Percentiles rank a stretch among this genome's conserved stretches.
phyloP scores from a whole-genome alignment of 2,113 vertebrate genomes.

The Poecilia latipinna region DNA sequence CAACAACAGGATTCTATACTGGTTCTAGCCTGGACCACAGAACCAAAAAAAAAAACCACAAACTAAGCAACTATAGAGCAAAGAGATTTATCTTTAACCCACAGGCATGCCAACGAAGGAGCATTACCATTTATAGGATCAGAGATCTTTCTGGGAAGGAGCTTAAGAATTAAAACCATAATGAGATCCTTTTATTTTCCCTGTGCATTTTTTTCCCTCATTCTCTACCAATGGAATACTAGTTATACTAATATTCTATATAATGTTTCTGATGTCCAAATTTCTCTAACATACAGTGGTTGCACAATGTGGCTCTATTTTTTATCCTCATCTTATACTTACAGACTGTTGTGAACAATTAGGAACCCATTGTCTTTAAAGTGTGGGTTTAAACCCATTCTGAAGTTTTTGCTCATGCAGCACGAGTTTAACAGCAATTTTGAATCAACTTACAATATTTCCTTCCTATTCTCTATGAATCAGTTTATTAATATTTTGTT shows the following conservation, averaged over 20 bases:
- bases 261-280: not conserved
- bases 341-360: too few relatives aligned
- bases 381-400: too few relatives aligned
- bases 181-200: too few relatives aligned
- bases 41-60: constrained; percentile 6
- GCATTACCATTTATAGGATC: constrained; percentile 3
- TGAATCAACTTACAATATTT: too few relatives aligned
- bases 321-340: too few relatives aligned
- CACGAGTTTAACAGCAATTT: too few relatives aligned
- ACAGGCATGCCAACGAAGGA: constrained; percentile 24
- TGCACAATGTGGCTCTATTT: not conserved
- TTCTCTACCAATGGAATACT: not conserved
- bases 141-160: constrained; percentile 19
- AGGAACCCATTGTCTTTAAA: too few relatives aligned
- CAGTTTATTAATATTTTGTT: too few relatives aligned
- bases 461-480: too few relatives aligned
- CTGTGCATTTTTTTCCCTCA: not conserved
- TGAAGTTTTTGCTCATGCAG: too few relatives aligned
- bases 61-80: constrained; percentile 46
- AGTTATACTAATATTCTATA: not conserved
- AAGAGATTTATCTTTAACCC: constrained; percentile 41
- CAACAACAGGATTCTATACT: constrained; percentile 59
- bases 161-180: not conserved
- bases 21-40: constrained; percentile 34
- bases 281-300: not conserved